Evolutionary conservation across 2,888 invertebrate species (phyloP).

Genomic region (Steinernema hermaphroditum): DNA sequence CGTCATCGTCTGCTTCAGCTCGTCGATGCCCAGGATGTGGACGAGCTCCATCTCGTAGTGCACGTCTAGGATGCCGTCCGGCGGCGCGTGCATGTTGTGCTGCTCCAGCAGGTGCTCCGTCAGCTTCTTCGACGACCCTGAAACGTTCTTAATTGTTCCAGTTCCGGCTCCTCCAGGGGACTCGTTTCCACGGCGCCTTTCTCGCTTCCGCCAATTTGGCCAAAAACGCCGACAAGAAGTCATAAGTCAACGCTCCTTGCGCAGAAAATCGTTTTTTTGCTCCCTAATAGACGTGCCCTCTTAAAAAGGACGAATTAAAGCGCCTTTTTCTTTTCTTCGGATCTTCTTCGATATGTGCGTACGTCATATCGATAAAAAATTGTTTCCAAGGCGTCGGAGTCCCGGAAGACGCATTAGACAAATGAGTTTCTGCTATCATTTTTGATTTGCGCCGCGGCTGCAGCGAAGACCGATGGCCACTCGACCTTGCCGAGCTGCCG

Average conservation of each 20-base stretch:
- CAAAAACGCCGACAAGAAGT: no score
- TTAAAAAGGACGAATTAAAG: no score
- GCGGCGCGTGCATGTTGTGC: slow-evolving; percentile 60
- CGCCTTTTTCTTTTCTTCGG: no score
- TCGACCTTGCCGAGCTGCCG: neutral
- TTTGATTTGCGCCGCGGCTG: neutral
- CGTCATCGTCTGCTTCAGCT: slow-evolving; percentile 64
- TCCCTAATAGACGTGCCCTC: no score
- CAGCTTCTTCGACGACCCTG: slow-evolving; percentile 56
- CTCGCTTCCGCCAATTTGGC: no score
- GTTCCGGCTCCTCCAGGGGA: no score
- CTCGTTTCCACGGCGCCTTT: no score
- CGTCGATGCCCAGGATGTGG: slow-evolving; percentile 63
- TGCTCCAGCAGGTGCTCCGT: slow-evolving; percentile 57
- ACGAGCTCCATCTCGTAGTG: slow-evolving; percentile 61
- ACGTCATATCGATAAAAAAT: slow-evolving; percentile 25
- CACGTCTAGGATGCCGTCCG: slow-evolving; percentile 59
- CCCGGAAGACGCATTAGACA: slow-evolving; percentile 26
- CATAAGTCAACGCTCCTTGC: no score
- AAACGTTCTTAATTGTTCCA: slow-evolving; percentile 18
- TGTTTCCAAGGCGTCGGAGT: slow-evolving; percentile 11
- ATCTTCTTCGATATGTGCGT: slow-evolving; percentile 6
- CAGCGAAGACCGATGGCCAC: slow-evolving; percentile 24
- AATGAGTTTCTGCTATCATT: slow-evolving; percentile 31
- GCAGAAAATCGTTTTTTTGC: no score